Conservation (phyloP, 1,140 invertebrate species). For the Diorhabda sublineata region DNA sequence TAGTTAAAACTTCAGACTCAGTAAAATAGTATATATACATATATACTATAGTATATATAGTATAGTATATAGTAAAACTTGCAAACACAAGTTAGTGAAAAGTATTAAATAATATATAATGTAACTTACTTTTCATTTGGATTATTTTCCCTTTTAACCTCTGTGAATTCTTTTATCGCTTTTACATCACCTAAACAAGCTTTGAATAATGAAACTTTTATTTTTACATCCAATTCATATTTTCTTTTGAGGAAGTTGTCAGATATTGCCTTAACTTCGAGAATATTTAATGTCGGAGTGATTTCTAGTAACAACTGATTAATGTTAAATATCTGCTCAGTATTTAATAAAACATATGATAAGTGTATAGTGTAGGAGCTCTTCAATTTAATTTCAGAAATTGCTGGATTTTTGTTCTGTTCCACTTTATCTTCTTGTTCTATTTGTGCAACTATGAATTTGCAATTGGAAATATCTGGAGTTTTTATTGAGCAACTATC, state of each 20-base stretch:
- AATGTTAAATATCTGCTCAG: neutral
- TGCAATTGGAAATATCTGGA: too few species aligned
- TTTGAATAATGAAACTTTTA: conserved; percentile 10
- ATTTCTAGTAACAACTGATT: neutral
- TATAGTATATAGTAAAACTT: too few species aligned
- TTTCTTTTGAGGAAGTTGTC: neutral
- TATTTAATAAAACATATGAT: neutral
- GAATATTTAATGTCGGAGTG: neutral
- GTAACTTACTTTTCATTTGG: too few species aligned
- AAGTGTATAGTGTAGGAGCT: neutral
- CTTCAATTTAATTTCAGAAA: neutral
- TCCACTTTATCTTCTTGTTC: too few species aligned
- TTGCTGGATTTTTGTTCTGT: neutral
- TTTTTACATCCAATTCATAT: neutral
- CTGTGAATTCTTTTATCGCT: neutral
- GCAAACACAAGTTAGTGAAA: too few species aligned
- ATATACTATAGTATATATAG: too few species aligned
- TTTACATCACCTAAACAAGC: conserved; percentile 10
- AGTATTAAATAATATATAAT: too few species aligned
- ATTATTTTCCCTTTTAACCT: neutral
- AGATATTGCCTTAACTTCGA: neutral
- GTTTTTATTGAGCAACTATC: too few species aligned
- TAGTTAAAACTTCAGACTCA: too few species aligned
- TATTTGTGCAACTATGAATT: too few species aligned
- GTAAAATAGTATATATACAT: too few species aligned